Base-by-base conservation (phyloP, 2,113 vertebrate genomes). In the Anoura caudifer region DNA sequence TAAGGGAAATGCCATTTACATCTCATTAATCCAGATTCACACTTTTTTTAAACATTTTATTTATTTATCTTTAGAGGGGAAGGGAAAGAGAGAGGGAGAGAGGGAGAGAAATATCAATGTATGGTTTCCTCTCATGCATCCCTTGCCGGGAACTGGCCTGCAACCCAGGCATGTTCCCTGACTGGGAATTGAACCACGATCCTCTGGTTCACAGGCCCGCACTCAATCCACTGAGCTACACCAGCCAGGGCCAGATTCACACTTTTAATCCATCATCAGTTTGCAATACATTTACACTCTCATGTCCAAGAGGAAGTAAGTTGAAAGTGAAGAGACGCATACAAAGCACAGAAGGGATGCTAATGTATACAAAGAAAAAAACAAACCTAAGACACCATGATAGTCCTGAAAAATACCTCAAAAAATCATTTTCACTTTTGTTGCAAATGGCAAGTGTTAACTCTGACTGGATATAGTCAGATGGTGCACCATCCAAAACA, bases 361-460 rank as follows among this genome's bases (percentile, higher is more conserved):
- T 84, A n/a, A 73, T 5, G 0, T n/a, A 20, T 59, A 50, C 0
- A 24, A 50, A 76, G 31, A 41, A 69, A 92, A 43, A 20, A 77
- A 14, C 56, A 73, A n/a, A 33, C 61, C 24, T 36, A 36, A 65
- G 45, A 56, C 47, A 72, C 67, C 65, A 61, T 11, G 31, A 38
- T 22, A 38, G 76, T 52, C 79, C 88, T 56, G 85, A 82, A 73
- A 70, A 84, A 85, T 43, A 56, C 69, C 91, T 88, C 88, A 65
- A 31, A 96, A 95, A 28, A 63, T 96, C 85, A 95, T 81, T 93
- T 92, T 94, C 84, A 65, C 50, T 87, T 97, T 84, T 80, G 77
- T 76, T 86, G 38, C 81, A 95, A 86, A 79, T 69, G 87, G 77
- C 59, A 94, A 67, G 28, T 79, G 93, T 75, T 75, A 96, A 92